These are phyloP conservation scores for Anoura caudifer DNA, from an alignment of 2,113 vertebrate species.

Conservation along the genomic window DNA sequence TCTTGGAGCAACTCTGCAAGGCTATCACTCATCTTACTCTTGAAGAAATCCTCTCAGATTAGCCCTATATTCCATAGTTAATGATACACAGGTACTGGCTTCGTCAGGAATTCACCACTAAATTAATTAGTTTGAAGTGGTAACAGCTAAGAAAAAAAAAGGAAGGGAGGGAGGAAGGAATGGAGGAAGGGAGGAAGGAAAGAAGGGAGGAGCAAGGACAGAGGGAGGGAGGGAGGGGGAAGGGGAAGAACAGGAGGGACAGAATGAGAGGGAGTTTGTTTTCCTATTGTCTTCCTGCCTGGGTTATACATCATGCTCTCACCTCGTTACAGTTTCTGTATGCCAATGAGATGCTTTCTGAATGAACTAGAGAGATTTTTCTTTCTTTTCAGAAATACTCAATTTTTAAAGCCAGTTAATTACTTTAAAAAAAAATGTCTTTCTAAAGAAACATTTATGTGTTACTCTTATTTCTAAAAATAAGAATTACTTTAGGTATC, in stretches of 20 bases:
- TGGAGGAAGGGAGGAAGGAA: rapidly evolving
- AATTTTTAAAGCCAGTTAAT: not conserved
- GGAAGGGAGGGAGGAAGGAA: not conserved
- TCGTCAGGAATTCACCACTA: not conserved
- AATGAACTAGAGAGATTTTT: not conserved
- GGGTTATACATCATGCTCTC: not conserved
- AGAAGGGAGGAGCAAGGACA: too few relatives aligned
- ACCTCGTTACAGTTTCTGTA: not conserved
- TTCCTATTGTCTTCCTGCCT: not conserved
- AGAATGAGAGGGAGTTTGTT: not conserved
- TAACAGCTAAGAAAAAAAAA: not conserved
- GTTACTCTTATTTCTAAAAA: not conserved
- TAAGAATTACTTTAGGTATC: not conserved
- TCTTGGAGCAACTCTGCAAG: not conserved
- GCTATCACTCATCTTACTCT: not conserved
- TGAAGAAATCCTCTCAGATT: not conserved
- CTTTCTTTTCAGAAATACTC: not conserved
- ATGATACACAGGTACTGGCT: not conserved
- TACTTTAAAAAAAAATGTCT: not conserved
- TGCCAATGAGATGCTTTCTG: not conserved
- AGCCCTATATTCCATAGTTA: not conserved
- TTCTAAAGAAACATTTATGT: constrained; percentile 23
- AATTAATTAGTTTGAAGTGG: not conserved
- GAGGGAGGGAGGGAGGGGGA: rapidly evolving
- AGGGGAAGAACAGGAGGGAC: rapidly evolving